Percentiles rank a stretch among this genome's conserved stretches.
phyloP scores from a whole-genome alignment of 2,113 vertebrate species.

The Panurus biarmicus region DNA sequence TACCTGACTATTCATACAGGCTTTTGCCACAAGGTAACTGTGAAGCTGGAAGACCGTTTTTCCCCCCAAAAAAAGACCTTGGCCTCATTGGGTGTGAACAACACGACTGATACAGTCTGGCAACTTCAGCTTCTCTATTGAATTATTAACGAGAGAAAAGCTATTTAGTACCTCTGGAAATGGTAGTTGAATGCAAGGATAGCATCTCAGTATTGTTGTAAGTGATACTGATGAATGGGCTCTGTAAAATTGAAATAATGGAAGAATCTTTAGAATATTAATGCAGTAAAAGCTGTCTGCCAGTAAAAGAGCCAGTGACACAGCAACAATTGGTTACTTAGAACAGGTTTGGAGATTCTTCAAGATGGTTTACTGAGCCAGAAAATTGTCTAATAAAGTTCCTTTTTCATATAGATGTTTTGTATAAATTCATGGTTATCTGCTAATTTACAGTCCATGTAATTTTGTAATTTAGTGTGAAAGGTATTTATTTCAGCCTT shows the following conservation, averaged over 20 bases:
- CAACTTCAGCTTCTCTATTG: neutral
- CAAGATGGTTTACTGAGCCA: neutral
- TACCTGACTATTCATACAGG: neutral
- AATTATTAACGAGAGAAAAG: neutral
- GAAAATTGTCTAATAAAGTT: neutral
- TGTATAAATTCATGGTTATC: neutral
- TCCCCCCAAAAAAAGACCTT: fast-evolving
- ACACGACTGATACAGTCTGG: fast-evolving
- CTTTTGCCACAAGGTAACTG: neutral
- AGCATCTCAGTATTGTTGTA: neutral
- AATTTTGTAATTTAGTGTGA: neutral
- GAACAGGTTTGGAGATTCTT: neutral
- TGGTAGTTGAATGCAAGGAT: neutral
- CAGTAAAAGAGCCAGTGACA: neutral
- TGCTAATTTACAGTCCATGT: neutral
- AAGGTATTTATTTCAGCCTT: neutral
- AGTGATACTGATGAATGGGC: neutral
- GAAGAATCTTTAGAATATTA: neutral
- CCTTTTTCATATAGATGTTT: neutral
- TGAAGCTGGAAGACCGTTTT: neutral
- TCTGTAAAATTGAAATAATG: neutral
- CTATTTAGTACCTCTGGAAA: neutral
- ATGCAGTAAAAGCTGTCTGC: neutral
- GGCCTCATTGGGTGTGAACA: neutral
- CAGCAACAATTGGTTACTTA: neutral